Percentiles rank a stretch among this genome's conserved stretches.
Evolutionary conservation across 2,888 invertebrate genomes (phyloP).

Genomic region (Rhingia rostrata): DNA sequence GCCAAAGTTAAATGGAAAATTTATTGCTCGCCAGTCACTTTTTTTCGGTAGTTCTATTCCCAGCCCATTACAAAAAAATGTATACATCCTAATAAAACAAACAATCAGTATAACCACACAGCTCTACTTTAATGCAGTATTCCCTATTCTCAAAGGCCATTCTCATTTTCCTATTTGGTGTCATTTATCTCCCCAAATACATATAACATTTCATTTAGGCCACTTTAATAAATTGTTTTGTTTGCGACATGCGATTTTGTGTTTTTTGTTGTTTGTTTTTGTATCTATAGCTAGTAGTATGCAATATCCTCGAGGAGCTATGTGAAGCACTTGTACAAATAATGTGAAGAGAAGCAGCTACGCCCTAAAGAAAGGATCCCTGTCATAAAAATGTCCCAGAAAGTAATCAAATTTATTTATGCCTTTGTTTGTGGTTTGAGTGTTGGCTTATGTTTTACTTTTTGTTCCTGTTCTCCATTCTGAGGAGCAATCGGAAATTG

Average conservation of each 20-base stretch:
- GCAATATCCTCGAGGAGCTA: too few species aligned
- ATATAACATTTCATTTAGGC: constrained; percentile 70
- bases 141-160: constrained; percentile 16
- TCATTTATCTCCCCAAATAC: constrained; percentile 51
- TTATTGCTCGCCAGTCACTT: constrained; percentile 47
- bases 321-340: too few species aligned
- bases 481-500: too few species aligned
- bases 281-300: neutral
- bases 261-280: constrained; percentile 2
- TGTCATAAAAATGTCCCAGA: constrained; percentile 8
- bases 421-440: neutral
- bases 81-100: constrained; percentile 27
- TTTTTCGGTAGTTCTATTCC: neutral
- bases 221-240: constrained; percentile 72
- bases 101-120: constrained; percentile 22
- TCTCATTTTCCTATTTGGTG: constrained; percentile 14
- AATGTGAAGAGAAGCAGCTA: too few species aligned
- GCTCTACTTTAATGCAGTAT: neutral
- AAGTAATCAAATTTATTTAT: constrained; percentile 39
- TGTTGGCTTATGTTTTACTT: too few species aligned
- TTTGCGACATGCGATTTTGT: constrained; percentile 26
- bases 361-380: neutral
- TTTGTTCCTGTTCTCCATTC: too few species aligned
- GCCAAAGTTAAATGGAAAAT: constrained; percentile 21
- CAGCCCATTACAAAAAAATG: constrained; percentile 23